These are phyloP conservation scores for Ypsolopha scabrella DNA, from an alignment of 2,888 invertebrate genomes.

Conservation along the genomic window DNA sequence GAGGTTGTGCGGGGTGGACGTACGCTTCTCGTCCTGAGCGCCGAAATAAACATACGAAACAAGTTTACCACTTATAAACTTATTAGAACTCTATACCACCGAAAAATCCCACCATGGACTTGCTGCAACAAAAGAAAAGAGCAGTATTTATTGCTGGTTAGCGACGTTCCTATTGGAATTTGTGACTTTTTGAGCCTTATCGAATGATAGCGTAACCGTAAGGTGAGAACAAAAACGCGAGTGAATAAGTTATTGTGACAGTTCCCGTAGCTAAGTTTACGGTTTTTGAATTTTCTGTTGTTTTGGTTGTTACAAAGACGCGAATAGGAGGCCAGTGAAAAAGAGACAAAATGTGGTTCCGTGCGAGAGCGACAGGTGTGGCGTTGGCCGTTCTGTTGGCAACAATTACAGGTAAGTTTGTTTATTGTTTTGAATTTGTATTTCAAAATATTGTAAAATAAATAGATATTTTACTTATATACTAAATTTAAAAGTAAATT, in stretches of 20 bases:
- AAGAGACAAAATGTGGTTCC: slow-evolving; percentile 62
- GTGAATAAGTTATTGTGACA: slow-evolving; percentile 56
- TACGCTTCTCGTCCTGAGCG: slow-evolving; percentile 23
- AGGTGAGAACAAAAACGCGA: slow-evolving; percentile 49
- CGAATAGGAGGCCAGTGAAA: slow-evolving; percentile 44
- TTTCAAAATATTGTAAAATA: not conserved
- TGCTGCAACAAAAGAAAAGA: slow-evolving; percentile 25
- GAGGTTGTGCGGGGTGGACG: slow-evolving; percentile 43
- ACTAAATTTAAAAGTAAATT: not conserved
- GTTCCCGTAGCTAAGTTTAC: slow-evolving; percentile 33
- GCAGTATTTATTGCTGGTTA: slow-evolving; percentile 29
- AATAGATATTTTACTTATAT: not conserved
- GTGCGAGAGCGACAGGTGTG: slow-evolving; percentile 62
- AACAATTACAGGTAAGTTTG: slow-evolving; percentile 51
- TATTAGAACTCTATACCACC: slow-evolving; percentile 14
- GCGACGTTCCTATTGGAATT: slow-evolving; percentile 43
- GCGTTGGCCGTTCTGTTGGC: slow-evolving; percentile 55
- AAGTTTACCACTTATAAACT: slow-evolving; percentile 40
- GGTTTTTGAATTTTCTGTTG: slow-evolving; percentile 43
- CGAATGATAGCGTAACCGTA: slow-evolving; percentile 34
- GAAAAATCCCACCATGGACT: slow-evolving; percentile 41
- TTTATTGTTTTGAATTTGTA: slow-evolving; percentile 7
- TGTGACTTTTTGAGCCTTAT: slow-evolving; percentile 50
- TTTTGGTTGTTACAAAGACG: slow-evolving; percentile 45
- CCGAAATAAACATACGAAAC: slow-evolving; percentile 41